Base-by-base conservation (phyloP, 2,113 vertebrate species). In the Dermatemys mawii region DNA sequence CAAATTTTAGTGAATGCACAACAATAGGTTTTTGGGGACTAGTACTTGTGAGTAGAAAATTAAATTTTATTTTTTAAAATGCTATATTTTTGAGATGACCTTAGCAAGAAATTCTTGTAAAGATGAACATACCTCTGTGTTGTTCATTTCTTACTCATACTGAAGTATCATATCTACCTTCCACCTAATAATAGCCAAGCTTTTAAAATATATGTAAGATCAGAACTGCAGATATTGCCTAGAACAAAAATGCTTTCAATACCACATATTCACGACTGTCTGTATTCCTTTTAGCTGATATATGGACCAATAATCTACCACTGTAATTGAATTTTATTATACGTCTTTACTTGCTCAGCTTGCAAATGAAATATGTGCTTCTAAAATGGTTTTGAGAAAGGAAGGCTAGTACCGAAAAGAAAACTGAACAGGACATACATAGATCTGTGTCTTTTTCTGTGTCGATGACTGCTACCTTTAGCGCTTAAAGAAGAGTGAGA, bases 181-280 rank as follows among this genome's bases (percentile, higher is more conserved):
- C 86, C 85, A 90, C 60, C 89, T 96, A 81, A 87, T 96, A 91
- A 83, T 90, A 95, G 60, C 32, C 75, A 88, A 93, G 83, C 91
- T 27, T 96, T 95, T 95, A 67, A 83, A 75, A 88, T 83, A 76
- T 91, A 89, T 91, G 89, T 81, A 92, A 93, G 88, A 96, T 83
- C 86, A 93, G 82, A 96, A 92, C 53, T 92, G 73, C 83, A 1
- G 83, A 67, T 38, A 90, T 85, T 53, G 80, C 88, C 32, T 86
- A 75, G 49, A 91, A 73, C 70, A 16, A 12, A 54, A 82, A 78
- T 81, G 76, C 95, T 85, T 55, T 88, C 82, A 81, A 85, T 92
- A 86, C 91, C 86, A 81, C 84, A 75, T 90, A 89, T 91, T 50
- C 93, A 87, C 92, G 91, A 89, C 94, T 96, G 90, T 88, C 1